phyloP scores from a whole-genome alignment of 2,888 invertebrate genomes.

The Mactromeris polynyma region DNA sequence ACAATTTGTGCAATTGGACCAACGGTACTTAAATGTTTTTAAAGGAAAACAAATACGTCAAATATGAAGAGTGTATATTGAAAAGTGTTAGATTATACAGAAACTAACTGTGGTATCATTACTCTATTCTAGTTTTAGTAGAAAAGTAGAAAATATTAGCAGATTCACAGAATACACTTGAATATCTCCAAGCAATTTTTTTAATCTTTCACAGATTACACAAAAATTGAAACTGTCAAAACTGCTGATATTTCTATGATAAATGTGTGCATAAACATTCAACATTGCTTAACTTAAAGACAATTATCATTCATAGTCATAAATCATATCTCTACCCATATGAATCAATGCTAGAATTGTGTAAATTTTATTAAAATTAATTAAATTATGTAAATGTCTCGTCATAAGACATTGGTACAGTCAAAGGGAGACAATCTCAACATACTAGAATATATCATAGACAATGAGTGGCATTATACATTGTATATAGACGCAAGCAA shows the following conservation, averaged over 20 bases:
- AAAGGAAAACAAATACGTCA: background rate
- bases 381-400: no score
- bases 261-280: background rate
- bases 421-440: no score
- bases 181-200: background rate
- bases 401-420: no score
- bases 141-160: background rate
- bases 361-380: no score
- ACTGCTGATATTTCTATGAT: background rate
- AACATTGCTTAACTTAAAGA: background rate
- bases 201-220: background rate
- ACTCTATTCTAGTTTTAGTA: background rate
- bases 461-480: no score
- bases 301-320: background rate
- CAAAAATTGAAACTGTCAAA: background rate
- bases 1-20: background rate
- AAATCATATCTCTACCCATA: no score
- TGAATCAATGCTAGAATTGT: no score
- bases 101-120: background rate
- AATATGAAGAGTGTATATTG: background rate
- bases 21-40: background rate
- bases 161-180: background rate
- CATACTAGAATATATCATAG: no score
- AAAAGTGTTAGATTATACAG: conserved; percentile 7
- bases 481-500: no score